These are phyloP conservation scores for Hypselothyrea guttata DNA, from an alignment of 2,888 invertebrate genomes.

Conservation along the genomic window DNA sequence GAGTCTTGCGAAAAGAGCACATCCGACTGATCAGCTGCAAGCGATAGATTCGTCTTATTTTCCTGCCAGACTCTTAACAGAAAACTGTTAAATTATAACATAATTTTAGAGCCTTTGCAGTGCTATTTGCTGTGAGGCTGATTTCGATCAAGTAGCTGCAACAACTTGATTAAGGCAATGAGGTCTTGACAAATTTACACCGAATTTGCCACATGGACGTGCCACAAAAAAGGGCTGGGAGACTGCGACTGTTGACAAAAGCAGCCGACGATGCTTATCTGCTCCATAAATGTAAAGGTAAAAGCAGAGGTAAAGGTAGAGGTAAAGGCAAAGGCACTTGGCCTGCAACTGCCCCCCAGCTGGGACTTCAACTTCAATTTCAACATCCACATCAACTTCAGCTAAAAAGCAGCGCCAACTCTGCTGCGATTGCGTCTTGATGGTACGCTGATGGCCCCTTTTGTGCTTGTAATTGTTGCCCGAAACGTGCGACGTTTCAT, in stretches of 20 bases:
- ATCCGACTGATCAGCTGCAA: too few relatives aligned
- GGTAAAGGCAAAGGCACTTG: constrained; percentile 36
- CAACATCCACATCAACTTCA: too few relatives aligned
- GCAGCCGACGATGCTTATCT: constrained; percentile 45
- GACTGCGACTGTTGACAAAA: constrained; percentile 13
- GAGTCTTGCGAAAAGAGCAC: too few relatives aligned
- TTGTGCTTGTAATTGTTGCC: constrained; percentile 56
- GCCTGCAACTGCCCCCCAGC: constrained; percentile 8
- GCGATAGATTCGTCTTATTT: too few relatives aligned
- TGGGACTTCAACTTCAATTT: too few relatives aligned
- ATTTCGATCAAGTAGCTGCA: constrained; percentile 5
- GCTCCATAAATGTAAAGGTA: too few relatives aligned
- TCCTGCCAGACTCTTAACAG: too few relatives aligned
- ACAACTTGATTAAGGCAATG: constrained; percentile 57
- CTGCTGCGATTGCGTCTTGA: constrained; percentile 29
- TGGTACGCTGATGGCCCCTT: constrained; percentile 49
- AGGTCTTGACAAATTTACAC: constrained; percentile 52
- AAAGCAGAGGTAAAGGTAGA: too few relatives aligned
- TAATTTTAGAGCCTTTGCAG: too few relatives aligned
- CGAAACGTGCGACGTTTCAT: constrained; percentile 59
- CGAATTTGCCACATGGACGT: constrained; percentile 46
- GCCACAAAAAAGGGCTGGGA: constrained; percentile 1
- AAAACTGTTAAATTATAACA: too few relatives aligned
- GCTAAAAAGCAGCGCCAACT: too few relatives aligned
- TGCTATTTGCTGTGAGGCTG: too few relatives aligned